phyloP scores from a whole-genome alignment of 1,140 invertebrate genomes.

The Hetaerina americana region DNA sequence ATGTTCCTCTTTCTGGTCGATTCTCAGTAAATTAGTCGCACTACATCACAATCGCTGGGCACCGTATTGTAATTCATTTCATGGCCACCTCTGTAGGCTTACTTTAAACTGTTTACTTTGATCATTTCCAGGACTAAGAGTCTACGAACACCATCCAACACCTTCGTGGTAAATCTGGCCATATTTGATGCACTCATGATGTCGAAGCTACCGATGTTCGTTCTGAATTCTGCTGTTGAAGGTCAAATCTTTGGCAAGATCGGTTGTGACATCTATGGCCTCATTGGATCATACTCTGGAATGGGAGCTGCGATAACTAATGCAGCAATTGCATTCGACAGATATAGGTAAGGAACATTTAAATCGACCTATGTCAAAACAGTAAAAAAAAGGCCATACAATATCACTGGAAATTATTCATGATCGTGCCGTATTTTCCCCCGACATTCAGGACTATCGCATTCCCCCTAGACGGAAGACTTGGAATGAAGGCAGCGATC shows the following conservation, averaged over 20 bases:
- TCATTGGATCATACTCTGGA: conserved; percentile 51
- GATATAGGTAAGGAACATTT: conserved; percentile 43
- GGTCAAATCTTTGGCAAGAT: conserved; percentile 48
- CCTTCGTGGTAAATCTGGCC: conserved; percentile 65
- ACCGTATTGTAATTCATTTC: too few relatives aligned
- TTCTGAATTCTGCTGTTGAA: conserved; percentile 51
- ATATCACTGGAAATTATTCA: too few relatives aligned
- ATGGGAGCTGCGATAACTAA: conserved; percentile 59
- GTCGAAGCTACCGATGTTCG: conserved; percentile 56
- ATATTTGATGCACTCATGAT: conserved; percentile 62
- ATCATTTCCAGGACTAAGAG: conserved; percentile 38
- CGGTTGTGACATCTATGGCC: conserved; percentile 54
- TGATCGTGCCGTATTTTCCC: too few relatives aligned
- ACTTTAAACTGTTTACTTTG: too few relatives aligned
- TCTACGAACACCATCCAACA: conserved; percentile 61
- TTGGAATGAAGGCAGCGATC: conserved; percentile 47
- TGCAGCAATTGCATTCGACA: conserved; percentile 59
- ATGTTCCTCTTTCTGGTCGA: neutral
- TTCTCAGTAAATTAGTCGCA: too few relatives aligned
- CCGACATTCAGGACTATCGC: conserved; percentile 52
- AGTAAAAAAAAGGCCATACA: too few relatives aligned
- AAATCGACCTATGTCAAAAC: too few relatives aligned
- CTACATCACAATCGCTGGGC: too few relatives aligned
- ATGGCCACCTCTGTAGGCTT: too few relatives aligned
- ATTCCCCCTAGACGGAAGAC: conserved; percentile 55